Conservation (phyloP, 2,888 invertebrate species). For the Lasioglossum villosulum region DNA sequence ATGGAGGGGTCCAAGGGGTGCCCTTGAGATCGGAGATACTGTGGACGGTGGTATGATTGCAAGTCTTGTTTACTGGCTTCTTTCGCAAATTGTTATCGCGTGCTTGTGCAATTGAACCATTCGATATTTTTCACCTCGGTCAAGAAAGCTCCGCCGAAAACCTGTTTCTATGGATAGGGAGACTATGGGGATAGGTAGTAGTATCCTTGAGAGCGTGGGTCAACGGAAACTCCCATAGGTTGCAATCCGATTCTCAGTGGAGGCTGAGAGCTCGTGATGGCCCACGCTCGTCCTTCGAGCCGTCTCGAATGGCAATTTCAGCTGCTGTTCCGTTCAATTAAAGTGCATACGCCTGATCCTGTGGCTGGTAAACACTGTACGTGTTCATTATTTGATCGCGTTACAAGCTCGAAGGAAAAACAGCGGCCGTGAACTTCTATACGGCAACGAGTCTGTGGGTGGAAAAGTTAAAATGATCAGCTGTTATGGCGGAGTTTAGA, state of each 20-base stretch:
- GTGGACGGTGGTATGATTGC: neutral
- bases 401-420: slow-evolving; percentile 39
- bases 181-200: neutral
- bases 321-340: slow-evolving; percentile 32
- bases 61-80: neutral
- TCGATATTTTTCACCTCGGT: neutral
- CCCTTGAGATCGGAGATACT: neutral
- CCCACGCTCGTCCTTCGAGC: slow-evolving; percentile 26
- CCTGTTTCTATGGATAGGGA: neutral
- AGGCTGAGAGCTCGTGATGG: neutral
- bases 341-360: slow-evolving; percentile 8
- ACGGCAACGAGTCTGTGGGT: neutral
- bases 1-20: neutral
- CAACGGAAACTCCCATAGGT: neutral
- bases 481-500: neutral
- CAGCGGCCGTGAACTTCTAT: slow-evolving; percentile 1
- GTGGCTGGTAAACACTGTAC: slow-evolving; percentile 5
- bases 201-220: neutral
- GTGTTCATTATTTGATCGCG: slow-evolving; percentile 51
- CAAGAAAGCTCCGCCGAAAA: neutral
- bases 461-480: neutral
- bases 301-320: slow-evolving; percentile 26
- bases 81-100: neutral
- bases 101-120: neutral
- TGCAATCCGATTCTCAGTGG: neutral